Conservation (phyloP, 2,113 vertebrate genomes). For the Festucalex cinctus region DNA sequence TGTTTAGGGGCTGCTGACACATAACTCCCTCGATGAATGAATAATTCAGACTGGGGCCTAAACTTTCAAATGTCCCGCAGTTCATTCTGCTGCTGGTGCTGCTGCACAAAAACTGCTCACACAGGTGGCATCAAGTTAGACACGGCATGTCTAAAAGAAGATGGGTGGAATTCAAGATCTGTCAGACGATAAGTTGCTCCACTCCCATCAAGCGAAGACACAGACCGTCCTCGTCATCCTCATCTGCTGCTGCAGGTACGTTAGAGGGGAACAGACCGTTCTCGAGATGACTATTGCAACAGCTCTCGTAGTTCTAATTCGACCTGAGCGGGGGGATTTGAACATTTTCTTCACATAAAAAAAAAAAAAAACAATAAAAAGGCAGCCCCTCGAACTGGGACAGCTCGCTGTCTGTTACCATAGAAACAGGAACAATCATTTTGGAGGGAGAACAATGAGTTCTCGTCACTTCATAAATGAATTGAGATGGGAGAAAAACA, state of each 20-base stretch:
- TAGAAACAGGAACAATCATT: constrained; percentile 48
- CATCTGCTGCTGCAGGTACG: constrained; percentile 55
- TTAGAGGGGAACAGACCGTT: constrained; percentile 16
- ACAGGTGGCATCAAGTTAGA: constrained; percentile 25
- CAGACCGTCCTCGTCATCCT: constrained; percentile 57
- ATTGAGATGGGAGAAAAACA: background rate
- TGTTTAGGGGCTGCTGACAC: constrained; percentile 59
- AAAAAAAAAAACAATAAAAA: constrained; percentile 13
- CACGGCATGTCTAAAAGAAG: constrained; percentile 80
- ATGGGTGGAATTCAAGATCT: constrained; percentile 81
- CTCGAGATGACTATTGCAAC: background rate
- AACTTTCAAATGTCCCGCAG: constrained; percentile 64
- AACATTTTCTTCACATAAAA: background rate
- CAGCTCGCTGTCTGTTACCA: constrained; percentile 43
- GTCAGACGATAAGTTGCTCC: constrained; percentile 80
- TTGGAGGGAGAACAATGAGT: constrained; percentile 18
- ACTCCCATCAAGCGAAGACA: constrained; percentile 70
- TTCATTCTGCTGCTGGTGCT: constrained; percentile 26
- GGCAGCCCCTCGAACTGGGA: constrained; percentile 34
- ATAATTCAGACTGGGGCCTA: constrained; percentile 78
- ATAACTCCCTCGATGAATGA: constrained; percentile 74
- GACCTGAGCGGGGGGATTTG: background rate
- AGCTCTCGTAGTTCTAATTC: background rate
- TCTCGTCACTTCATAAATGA: background rate
- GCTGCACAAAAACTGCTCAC: constrained; percentile 18